Evolutionary conservation across 2,797 vertebrate species (phyloP).

Genomic region (Peromyscus attwateri): DNA sequence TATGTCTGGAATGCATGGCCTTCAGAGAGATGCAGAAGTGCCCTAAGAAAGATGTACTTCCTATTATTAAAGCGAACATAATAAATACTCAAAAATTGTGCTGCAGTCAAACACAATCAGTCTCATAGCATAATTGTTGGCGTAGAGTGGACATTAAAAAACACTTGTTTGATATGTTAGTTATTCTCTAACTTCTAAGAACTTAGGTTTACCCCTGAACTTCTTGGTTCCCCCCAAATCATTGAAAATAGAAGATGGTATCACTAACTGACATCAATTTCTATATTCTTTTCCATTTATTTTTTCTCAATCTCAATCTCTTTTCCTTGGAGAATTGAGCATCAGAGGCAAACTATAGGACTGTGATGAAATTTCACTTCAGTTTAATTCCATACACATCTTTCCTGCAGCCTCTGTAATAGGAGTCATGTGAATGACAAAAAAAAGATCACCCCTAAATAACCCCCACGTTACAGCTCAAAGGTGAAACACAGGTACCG

Average conservation of each 20-base stretch:
- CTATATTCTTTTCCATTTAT: not conserved
- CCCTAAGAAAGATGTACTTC: not conserved
- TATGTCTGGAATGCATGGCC: not conserved
- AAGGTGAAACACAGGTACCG: not conserved
- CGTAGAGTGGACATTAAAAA: not conserved
- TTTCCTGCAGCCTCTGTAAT: not conserved
- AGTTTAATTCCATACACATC: not conserved
- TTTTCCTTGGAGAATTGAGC: not conserved
- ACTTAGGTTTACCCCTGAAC: not conserved
- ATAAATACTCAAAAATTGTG: not conserved
- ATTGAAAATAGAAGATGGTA: not conserved
- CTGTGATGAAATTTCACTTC: not conserved
- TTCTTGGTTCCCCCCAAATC: not conserved
- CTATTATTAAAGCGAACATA: not conserved
- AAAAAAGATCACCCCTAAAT: constrained; percentile 12
- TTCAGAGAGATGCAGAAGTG: not conserved
- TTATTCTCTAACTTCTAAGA: not conserved
- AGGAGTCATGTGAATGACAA: not conserved
- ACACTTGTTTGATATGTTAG: not conserved
- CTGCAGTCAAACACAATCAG: not conserved
- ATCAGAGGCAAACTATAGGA: not conserved
- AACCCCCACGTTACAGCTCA: not conserved
- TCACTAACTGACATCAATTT: not conserved
- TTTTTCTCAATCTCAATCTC: not conserved
- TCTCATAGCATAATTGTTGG: not conserved